Base-by-base conservation (phyloP, 2,113 vertebrate genomes). In the Rhinolophus sinicus region DNA sequence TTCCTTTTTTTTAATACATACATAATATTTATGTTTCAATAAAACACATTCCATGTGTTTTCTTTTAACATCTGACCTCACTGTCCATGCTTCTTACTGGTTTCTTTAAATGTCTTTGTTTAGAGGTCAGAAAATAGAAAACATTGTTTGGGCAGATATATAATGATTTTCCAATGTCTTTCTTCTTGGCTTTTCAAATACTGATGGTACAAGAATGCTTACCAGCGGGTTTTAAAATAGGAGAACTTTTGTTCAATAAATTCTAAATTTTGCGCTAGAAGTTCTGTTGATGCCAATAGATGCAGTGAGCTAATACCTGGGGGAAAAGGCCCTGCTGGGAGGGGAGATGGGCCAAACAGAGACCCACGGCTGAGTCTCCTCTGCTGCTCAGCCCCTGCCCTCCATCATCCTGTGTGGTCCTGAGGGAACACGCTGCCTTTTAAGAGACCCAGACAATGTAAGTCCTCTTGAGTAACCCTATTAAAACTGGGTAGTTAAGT, bases 111-210 rank as follows among this genome's bases (percentile, higher is more conserved):
- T 44, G 9, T 26, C 81, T 33, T 73, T 7, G 5, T 76, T 30
- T 60, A 65, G 93, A 84, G 85, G 56, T 89, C 83, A 94, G 81
- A 86, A 77, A 56, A 77, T 38, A 76, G 6, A 58, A 90, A 75
- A 58, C 33, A 62, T 84, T n/a, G 58, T 87, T 88, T 81, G 65
- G 76, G 75, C n/a, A 92, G 38, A 65, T 28, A 60, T 16, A n/a
- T 40, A 81, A 78, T 73, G 33, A 76, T 88, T 95, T 83, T 90
- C 56, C 90, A 85, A 82, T 9, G n/a, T 62, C 50, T 94, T 94
- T 85, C 38, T 89, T 77, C 54, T 88, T 35, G 47, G 47, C 2
- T 90, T 91, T 89, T 85, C 80, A 83, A 64, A 90, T 85, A 84
- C 38, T 52, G 56, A 64, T 28, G 47, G 50, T n/a, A 22, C 40